Percentiles rank a stretch among this genome's conserved stretches.
Conservation (phyloP, 1,140 invertebrate genomes). For the Cydia pomonella region DNA sequence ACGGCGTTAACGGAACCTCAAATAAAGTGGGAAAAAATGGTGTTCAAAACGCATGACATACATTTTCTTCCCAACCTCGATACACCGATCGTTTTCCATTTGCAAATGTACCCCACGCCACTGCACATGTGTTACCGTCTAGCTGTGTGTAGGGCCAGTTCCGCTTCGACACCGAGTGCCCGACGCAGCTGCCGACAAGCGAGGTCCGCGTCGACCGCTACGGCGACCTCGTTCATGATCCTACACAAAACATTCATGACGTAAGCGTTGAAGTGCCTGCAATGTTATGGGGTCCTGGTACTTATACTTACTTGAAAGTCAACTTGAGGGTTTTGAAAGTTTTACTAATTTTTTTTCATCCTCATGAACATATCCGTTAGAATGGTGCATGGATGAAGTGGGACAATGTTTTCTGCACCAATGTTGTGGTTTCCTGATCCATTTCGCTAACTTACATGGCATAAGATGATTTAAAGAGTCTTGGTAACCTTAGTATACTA, state of each 20-base stretch:
- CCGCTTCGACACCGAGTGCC: conserved; percentile 89
- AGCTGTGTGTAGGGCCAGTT: conserved; percentile 85
- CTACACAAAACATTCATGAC: conserved; percentile 71
- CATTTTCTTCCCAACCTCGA: background rate
- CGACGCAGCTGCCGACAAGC: conserved; percentile 83
- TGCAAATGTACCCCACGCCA: conserved; percentile 29
- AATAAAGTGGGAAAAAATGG: too few relatives aligned
- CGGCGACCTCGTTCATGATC: conserved; percentile 76
- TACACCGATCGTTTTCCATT: background rate
- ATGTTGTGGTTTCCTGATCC: background rate
- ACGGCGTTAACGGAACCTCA: too few relatives aligned
- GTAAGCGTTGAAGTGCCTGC: conserved; percentile 56
- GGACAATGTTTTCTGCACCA: too few relatives aligned
- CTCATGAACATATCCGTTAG: too few relatives aligned
- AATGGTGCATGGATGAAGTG: too few relatives aligned
- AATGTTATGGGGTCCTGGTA: conserved; percentile 43
- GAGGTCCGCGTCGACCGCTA: conserved; percentile 81
- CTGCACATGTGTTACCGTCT: conserved; percentile 35
- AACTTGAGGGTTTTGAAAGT: background rate
- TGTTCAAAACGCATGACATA: background rate
- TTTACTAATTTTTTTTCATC: background rate
- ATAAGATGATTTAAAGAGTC: background rate
- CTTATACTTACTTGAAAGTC: background rate
- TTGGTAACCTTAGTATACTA: too few relatives aligned
- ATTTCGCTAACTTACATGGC: background rate